Conservation (phyloP, 2,888 invertebrate genomes). For the Ernsta delagoae region DNA sequence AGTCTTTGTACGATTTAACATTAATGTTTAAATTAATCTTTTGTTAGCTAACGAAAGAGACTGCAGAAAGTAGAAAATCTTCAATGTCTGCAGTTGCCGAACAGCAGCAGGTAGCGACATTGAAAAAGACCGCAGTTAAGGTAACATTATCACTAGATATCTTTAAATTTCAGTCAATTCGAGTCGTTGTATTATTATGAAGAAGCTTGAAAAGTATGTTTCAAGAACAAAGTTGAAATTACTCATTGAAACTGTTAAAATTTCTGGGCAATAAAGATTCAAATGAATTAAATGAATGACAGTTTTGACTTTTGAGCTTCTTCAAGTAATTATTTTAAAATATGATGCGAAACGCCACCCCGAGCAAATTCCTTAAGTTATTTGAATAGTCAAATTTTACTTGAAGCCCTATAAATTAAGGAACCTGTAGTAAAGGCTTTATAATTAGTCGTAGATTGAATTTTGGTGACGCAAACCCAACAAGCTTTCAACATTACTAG, state of each 20-base stretch:
- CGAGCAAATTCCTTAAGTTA: conserved; percentile 31
- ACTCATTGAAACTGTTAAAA: too few species aligned
- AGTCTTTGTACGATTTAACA: too few species aligned
- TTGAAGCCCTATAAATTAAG: conserved; percentile 1
- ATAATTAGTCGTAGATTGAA: not conserved
- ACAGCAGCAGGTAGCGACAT: conserved; percentile 65
- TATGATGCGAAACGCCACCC: conserved; percentile 5
- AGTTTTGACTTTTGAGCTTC: not conserved
- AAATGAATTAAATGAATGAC: too few species aligned
- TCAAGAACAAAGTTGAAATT: not conserved
- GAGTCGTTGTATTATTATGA: not conserved
- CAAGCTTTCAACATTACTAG: not conserved
- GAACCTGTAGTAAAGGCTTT: not conserved
- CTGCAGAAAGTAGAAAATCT: conserved; percentile 79
- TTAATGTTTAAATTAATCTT: not conserved
- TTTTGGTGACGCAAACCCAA: not conserved
- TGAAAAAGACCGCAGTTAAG: conserved; percentile 72
- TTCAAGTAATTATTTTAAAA: not conserved
- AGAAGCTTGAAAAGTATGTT: conserved; percentile 6
- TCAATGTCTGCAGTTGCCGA: conserved; percentile 72
- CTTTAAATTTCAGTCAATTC: not conserved
- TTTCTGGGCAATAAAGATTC: too few species aligned
- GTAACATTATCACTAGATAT: conserved; percentile 48
- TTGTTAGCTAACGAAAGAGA: conserved; percentile 72
- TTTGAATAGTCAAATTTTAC: not conserved